Conservation (phyloP, 2,888 invertebrate genomes). For the Geotrupes spiniger region DNA sequence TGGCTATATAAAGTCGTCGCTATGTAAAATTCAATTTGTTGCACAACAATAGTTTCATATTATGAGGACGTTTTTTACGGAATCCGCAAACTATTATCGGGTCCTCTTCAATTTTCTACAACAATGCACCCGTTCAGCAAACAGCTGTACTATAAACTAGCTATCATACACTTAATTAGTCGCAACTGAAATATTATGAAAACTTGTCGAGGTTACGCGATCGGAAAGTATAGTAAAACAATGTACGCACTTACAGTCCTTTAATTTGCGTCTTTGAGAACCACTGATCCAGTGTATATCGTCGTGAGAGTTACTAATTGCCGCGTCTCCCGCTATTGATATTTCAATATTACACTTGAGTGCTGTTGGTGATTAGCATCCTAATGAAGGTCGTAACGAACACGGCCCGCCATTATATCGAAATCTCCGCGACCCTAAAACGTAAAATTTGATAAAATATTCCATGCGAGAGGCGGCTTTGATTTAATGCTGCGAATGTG, state of each 20-base stretch:
- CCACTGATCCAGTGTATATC: constrained; percentile 14
- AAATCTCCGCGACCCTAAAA: constrained; percentile 18
- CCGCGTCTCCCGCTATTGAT: constrained; percentile 24
- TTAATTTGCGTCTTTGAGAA: constrained; percentile 18
- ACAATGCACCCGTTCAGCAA: too few relatives aligned
- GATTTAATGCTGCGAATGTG: constrained; percentile 10
- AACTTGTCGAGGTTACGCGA: too few relatives aligned
- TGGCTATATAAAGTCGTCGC: too few relatives aligned
- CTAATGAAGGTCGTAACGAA: constrained; percentile 26
- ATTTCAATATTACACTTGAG: constrained; percentile 28
- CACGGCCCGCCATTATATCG: constrained; percentile 23
- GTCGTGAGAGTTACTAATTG: constrained; percentile 27
- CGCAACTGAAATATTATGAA: too few relatives aligned
- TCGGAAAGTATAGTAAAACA: too few relatives aligned
- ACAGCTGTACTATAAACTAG: too few relatives aligned
- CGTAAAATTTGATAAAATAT: constrained; percentile 12
- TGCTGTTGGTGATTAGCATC: constrained; percentile 24
- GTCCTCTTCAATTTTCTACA: too few relatives aligned
- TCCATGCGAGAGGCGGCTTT: not conserved
- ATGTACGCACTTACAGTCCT: constrained; percentile 2
- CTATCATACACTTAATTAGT: too few relatives aligned
- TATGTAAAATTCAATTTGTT: too few relatives aligned
- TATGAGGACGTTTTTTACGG: too few relatives aligned
- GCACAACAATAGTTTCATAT: too few relatives aligned
- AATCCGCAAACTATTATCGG: too few relatives aligned